A percentile compares a stretch with the other conserved stretches of the same genome.
phyloP scores from a whole-genome alignment of 2,797 vertebrate species.

The Eospalax fontanierii region DNA sequence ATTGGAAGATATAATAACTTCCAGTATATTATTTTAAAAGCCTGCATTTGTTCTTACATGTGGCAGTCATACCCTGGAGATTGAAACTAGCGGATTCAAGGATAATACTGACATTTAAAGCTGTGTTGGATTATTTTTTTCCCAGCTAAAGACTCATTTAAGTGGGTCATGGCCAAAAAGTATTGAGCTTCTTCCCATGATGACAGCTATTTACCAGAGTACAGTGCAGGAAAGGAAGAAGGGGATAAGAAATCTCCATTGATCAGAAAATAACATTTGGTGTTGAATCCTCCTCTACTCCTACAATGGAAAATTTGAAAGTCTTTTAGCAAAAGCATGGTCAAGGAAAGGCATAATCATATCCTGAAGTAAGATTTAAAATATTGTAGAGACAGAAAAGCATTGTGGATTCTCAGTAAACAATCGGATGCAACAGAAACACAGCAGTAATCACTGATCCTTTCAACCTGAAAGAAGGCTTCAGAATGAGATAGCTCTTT shows the following conservation, averaged over 20 bases:
- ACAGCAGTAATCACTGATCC: background rate
- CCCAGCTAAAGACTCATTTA: conserved; percentile 65
- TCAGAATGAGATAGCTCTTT: conserved; percentile 56
- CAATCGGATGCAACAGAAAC: conserved; percentile 44
- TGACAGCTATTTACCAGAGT: conserved; percentile 74
- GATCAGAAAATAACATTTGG: conserved; percentile 79
- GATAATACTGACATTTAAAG: conserved; percentile 78
- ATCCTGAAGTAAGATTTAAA: conserved; percentile 79
- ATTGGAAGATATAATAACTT: conserved; percentile 64
- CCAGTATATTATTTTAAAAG: conserved; percentile 70
- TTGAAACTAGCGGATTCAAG: conserved; percentile 10
- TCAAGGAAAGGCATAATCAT: conserved; percentile 67
- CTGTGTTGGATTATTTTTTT: conserved; percentile 50
- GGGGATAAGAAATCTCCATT: conserved; percentile 71
- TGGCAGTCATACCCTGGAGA: background rate
- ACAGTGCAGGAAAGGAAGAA: conserved; percentile 66
- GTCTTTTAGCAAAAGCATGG: conserved; percentile 70
- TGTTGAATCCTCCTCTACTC: conserved; percentile 62
- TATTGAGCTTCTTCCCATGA: conserved; percentile 75
- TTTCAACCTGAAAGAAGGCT: conserved; percentile 47
- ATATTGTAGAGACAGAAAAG: conserved; percentile 60
- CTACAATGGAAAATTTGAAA: conserved; percentile 71
- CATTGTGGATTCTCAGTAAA: conserved; percentile 26
- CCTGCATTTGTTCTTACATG: conserved; percentile 54
- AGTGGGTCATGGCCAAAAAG: conserved; percentile 78